These are phyloP conservation scores for Noctilio leporinus DNA, from an alignment of 2,113 vertebrate genomes.

Conservation along the genomic window DNA sequence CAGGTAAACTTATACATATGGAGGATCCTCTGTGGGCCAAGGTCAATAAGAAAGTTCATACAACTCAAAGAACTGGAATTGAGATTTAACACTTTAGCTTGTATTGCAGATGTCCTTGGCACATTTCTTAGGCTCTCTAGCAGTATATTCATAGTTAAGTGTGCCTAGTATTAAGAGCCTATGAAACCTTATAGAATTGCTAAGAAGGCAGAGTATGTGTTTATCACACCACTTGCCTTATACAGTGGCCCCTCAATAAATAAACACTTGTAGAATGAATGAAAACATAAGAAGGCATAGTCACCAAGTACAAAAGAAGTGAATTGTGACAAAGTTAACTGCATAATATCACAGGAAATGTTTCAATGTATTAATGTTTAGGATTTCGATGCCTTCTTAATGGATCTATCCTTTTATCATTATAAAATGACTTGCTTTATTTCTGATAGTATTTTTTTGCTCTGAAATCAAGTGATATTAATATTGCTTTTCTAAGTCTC, in stretches of 20 bases:
- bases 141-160: not conserved
- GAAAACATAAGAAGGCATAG: not conserved
- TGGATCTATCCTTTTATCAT: not conserved
- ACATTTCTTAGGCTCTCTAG: not conserved
- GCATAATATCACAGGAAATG: not conserved
- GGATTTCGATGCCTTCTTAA: not conserved
- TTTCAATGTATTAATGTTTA: not conserved
- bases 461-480: not conserved
- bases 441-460: not conserved
- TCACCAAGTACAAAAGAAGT: not conserved
- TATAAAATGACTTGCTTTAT: not conserved
- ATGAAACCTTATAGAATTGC: not conserved
- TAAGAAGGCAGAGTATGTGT: not conserved
- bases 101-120: not conserved
- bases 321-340: not conserved
- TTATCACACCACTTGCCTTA: not conserved
- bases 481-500: not conserved
- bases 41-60: not conserved
- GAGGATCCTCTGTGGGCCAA: not conserved
- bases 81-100: not conserved
- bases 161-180: not conserved
- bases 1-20: not conserved
- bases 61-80: not conserved
- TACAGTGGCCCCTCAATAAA: not conserved
- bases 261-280: slow-evolving; percentile 28